These are phyloP conservation scores for Nothobranchius kuhntae DNA, from an alignment of 2,113 vertebrate genomes.

Conservation along the genomic window DNA sequence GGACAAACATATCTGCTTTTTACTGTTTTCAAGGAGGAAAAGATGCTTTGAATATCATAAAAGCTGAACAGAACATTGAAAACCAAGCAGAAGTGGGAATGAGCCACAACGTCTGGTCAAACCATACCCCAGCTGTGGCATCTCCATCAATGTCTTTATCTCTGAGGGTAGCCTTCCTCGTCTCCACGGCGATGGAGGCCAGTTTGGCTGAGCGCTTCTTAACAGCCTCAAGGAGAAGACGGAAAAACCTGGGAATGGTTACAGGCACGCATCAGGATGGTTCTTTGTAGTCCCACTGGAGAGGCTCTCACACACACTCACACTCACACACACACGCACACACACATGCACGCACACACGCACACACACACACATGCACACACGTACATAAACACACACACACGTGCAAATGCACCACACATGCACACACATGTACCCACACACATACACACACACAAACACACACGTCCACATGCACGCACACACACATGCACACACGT, in stretches of 20 bases:
- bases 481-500: constrained; percentile 7
- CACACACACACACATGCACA: too few relatives aligned
- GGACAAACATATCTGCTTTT: neutral
- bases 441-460: too few relatives aligned
- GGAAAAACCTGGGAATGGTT: constrained; percentile 84
- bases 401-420: too few relatives aligned
- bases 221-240: constrained; percentile 84
- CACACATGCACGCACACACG: neutral
- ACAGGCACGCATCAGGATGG: neutral
- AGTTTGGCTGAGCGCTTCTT: constrained; percentile 86
- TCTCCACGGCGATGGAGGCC: constrained; percentile 82
- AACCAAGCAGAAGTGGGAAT: neutral
- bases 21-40: neutral
- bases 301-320: neutral
- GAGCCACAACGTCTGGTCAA: neutral
- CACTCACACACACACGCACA: neutral
- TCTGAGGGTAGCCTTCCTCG: constrained; percentile 80
- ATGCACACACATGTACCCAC: neutral
- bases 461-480: too few relatives aligned
- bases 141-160: constrained; percentile 74
- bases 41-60: neutral
- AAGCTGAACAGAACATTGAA: neutral
- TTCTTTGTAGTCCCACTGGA: neutral
- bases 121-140: constrained; percentile 26
- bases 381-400: too few relatives aligned